Percentiles rank a stretch among this genome's conserved stretches.
Conservation (phyloP, 2,888 invertebrate genomes). For the Pristionchus maxplancki region DNA sequence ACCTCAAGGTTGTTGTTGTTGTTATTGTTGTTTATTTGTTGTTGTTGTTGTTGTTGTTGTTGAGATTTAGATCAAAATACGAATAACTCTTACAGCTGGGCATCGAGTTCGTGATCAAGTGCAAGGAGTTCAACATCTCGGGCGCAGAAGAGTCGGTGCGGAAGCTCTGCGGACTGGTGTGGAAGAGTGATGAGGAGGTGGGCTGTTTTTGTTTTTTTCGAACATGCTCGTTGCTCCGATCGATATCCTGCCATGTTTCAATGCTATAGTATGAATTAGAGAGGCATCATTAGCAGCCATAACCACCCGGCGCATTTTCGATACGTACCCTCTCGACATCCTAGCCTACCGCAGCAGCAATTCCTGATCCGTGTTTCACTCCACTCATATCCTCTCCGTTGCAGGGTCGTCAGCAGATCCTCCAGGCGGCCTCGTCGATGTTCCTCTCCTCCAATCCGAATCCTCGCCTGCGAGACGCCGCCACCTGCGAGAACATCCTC, state of each 20-base stretch:
- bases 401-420: slow-evolving; percentile 43
- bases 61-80: not conserved
- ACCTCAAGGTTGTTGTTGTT: slow-evolving; percentile 18
- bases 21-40: not conserved
- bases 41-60: not conserved
- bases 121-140: slow-evolving; percentile 76
- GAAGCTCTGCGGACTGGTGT: slow-evolving; percentile 48
- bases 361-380: too few relatives aligned
- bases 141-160: slow-evolving; percentile 31
- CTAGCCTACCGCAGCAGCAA: too few relatives aligned
- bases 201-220: too few relatives aligned
- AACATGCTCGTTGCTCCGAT: too few relatives aligned
- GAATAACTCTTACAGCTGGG: slow-evolving; percentile 81
- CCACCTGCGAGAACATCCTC: slow-evolving; percentile 41
- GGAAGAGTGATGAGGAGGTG: slow-evolving; percentile 52
- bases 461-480: not conserved
- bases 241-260: too few relatives aligned
- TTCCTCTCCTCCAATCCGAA: slow-evolving; percentile 41
- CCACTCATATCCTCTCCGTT: too few relatives aligned
- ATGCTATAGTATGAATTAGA: too few relatives aligned
- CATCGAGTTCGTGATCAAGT: slow-evolving; percentile 89
- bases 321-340: too few relatives aligned
- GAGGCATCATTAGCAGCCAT: too few relatives aligned
- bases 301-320: too few relatives aligned
- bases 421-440: slow-evolving; percentile 34